These are phyloP conservation scores for Papilio aristodemus DNA, from an alignment of 1,140 invertebrate species.

Conservation along the genomic window DNA sequence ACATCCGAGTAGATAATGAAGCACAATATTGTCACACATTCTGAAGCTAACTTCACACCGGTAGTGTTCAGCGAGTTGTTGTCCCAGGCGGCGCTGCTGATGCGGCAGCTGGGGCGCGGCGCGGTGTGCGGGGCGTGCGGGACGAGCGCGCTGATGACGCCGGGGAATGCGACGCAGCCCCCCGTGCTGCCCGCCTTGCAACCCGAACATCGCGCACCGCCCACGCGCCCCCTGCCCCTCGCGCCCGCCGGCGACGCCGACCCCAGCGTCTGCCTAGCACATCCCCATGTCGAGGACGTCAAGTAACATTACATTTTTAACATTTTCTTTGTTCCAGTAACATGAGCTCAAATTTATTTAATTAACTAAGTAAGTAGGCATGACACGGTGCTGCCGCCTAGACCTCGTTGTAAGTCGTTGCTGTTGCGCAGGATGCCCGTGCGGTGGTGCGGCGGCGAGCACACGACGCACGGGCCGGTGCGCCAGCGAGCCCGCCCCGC, in stretches of 20 bases:
- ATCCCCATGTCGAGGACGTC: not conserved
- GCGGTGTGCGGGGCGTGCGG: slow-evolving; percentile 55
- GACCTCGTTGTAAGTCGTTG: not conserved
- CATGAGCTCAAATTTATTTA: too few relatives aligned
- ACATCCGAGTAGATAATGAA: too few relatives aligned
- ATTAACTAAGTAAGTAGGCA: too few relatives aligned
- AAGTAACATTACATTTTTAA: not conserved
- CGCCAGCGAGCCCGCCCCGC: slow-evolving; percentile 36
- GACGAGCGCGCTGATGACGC: slow-evolving; percentile 50
- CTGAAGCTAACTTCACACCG: too few relatives aligned
- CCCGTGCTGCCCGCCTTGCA: slow-evolving; percentile 39
- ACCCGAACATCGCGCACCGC: too few relatives aligned
- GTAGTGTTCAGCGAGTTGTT: too few relatives aligned
- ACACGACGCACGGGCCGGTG: slow-evolving; percentile 53
- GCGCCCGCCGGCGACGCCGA: slow-evolving; percentile 25
- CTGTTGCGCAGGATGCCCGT: slow-evolving; percentile 37
- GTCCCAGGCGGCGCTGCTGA: slow-evolving; percentile 61
- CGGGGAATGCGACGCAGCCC: slow-evolving; percentile 39
- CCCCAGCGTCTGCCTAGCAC: slow-evolving; percentile 37
- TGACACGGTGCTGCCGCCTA: too few relatives aligned
- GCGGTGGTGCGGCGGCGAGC: slow-evolving; percentile 66
- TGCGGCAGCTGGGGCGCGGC: slow-evolving; percentile 46
- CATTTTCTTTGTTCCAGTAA: not conserved
- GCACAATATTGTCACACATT: too few relatives aligned
- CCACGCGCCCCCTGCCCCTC: slow-evolving; percentile 24